These are phyloP conservation scores for Phoenicopterus ruber DNA, from an alignment of 2,113 vertebrate genomes.

Conservation along the genomic window DNA sequence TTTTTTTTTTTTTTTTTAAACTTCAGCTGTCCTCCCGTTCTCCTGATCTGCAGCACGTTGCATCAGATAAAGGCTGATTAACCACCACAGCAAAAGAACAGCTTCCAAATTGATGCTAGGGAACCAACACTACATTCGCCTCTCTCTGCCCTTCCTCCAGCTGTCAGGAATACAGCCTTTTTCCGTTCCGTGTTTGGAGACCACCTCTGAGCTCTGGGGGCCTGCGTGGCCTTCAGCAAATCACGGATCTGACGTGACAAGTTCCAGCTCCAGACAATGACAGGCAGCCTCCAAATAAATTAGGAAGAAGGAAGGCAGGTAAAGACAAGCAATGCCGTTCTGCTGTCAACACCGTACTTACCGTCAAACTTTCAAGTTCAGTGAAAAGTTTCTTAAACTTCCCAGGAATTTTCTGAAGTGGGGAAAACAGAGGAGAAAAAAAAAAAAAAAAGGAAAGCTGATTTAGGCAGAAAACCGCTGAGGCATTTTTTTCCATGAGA, in stretches of 20 bases:
- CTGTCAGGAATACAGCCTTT: background rate
- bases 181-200: background rate
- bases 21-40: background rate
- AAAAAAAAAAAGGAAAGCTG: background rate
- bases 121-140: background rate
- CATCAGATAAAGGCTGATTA: background rate
- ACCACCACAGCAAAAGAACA: background rate
- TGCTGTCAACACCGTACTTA: constrained; percentile 65
- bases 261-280: background rate
- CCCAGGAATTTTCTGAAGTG: constrained; percentile 91
- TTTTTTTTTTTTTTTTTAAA: background rate
- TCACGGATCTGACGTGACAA: background rate
- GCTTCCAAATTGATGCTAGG: background rate
- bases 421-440: background rate
- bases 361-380: constrained; percentile 93
- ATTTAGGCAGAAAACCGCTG: background rate
- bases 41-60: background rate
- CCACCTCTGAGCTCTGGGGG: background rate
- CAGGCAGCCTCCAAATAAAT: background rate
- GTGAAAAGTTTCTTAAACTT: constrained; percentile 97
- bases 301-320: background rate
- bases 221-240: background rate
- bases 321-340: background rate
- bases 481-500: background rate
- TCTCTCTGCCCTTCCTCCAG: background rate